Conservation (phyloP, 2,888 invertebrate genomes). For the Mythimna lalbum region DNA sequence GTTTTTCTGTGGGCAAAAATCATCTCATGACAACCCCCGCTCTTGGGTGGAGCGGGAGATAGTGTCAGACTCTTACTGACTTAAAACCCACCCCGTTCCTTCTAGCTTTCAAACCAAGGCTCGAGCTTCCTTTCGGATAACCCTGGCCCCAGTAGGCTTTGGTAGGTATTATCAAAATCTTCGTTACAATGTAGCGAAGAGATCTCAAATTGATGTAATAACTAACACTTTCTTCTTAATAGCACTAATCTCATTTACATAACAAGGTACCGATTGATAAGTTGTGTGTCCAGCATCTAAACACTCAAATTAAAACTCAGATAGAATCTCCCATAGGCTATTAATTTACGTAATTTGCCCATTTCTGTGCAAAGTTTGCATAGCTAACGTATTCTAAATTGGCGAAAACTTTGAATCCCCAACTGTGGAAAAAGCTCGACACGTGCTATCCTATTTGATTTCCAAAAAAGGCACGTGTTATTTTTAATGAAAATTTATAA, state of each 20-base stretch:
- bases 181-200: not conserved
- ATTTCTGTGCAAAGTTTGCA: slow-evolving; percentile 29
- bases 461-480: not conserved
- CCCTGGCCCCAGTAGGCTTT: no score
- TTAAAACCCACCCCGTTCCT: no score
- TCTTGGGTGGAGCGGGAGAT: no score
- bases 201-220: not conserved
- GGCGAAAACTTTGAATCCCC: not conserved
- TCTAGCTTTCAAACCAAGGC: no score
- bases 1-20: no score
- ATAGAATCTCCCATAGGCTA: slow-evolving; percentile 16
- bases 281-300: slow-evolving; percentile 20
- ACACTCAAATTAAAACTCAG: slow-evolving; percentile 16
- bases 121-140: no score
- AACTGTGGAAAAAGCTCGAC: not conserved
- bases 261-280: slow-evolving; percentile 21
- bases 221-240: slow-evolving; percentile 31
- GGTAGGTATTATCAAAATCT: no score
- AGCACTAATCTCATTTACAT: slow-evolving; percentile 27
- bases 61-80: no score
- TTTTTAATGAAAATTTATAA: no score
- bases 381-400: slow-evolving; percentile 4
- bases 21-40: no score
- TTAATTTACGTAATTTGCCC: slow-evolving; percentile 40
- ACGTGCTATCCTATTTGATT: not conserved